These are phyloP conservation scores for Anguilla japonica DNA, from an alignment of 2,113 vertebrate species.

Conservation along the genomic window DNA sequence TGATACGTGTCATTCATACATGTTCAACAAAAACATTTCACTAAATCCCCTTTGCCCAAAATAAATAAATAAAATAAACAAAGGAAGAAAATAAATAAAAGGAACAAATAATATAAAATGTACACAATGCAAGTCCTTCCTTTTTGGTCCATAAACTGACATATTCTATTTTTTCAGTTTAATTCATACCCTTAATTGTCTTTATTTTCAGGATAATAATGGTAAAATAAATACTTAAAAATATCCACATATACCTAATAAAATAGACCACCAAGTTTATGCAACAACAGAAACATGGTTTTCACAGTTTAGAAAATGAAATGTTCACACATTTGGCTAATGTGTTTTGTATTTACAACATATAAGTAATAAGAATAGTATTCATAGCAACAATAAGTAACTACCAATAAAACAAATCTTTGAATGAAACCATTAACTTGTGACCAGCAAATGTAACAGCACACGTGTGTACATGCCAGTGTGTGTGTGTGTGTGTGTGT, in stretches of 20 bases:
- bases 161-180: background rate
- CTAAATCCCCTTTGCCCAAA: background rate
- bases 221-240: background rate
- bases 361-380: slow-evolving; percentile 47
- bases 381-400: slow-evolving; percentile 42
- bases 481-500: background rate
- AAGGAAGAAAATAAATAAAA: background rate
- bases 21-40: background rate
- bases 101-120: background rate
- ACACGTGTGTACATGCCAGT: background rate
- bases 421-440: slow-evolving; percentile 47
- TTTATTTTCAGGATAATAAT: background rate
- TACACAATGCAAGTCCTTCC: background rate
- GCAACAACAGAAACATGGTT: background rate
- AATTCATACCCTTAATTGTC: slow-evolving; percentile 6
- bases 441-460: slow-evolving; percentile 45
- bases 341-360: slow-evolving; percentile 63
- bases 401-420: slow-evolving; percentile 53
- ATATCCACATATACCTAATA: slow-evolving; percentile 1
- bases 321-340: slow-evolving; percentile 40
- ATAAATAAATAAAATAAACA: background rate
- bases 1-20: background rate
- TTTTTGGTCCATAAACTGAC: background rate
- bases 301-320: slow-evolving; percentile 39
- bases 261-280: slow-evolving; percentile 7